These are phyloP conservation scores for Pterocles orientalis DNA, from an alignment of 2,113 vertebrate species.

Conservation along the genomic window DNA sequence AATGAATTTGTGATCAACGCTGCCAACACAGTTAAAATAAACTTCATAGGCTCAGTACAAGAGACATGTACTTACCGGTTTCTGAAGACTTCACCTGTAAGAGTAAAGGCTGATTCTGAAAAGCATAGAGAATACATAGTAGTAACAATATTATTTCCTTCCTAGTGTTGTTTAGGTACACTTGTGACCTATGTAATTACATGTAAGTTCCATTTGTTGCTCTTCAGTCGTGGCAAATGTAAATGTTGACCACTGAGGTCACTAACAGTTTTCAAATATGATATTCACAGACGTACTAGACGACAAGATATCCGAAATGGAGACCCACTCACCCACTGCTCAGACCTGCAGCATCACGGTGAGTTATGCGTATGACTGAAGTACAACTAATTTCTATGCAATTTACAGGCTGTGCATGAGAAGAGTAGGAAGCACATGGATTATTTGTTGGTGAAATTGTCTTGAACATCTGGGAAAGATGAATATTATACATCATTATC, in stretches of 20 bases:
- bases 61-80: neutral
- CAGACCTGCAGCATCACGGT: slow-evolving; percentile 93
- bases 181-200: neutral
- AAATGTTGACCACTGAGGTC: neutral
- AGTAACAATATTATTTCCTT: neutral
- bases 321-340: slow-evolving; percentile 96
- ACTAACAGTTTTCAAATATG: slow-evolving; percentile 34
- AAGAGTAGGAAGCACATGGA: neutral
- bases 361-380: slow-evolving; percentile 20
- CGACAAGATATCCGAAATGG: slow-evolving; percentile 97
- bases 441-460: neutral
- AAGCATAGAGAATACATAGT: neutral
- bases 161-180: neutral
- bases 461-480: neutral
- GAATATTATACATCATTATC: neutral
- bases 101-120: neutral
- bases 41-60: neutral
- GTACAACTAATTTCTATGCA: neutral
- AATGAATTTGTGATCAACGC: neutral
- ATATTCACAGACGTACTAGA: slow-evolving; percentile 87
- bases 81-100: neutral
- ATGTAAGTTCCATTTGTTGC: neutral
- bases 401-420: neutral
- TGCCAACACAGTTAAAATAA: neutral
- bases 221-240: neutral